phyloP scores from a whole-genome alignment of 2,113 vertebrate species.

The Grammomys surdaster region DNA sequence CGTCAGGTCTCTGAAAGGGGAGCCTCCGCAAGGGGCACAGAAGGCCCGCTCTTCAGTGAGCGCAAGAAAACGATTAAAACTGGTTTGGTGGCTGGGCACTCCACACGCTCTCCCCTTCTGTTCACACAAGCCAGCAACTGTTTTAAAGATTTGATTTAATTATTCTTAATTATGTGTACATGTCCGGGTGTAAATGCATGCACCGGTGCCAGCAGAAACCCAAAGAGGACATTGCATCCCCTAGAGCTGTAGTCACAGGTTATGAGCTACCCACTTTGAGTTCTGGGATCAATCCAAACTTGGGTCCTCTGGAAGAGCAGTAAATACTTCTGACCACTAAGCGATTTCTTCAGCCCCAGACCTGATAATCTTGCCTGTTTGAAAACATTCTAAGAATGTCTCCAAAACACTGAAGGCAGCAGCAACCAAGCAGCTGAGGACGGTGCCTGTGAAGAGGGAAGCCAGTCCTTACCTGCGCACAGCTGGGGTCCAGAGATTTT shows the following conservation, averaged over 20 bases:
- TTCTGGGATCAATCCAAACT: background rate
- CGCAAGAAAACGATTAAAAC: background rate
- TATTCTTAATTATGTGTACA: background rate
- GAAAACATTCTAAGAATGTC: background rate
- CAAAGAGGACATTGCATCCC: background rate
- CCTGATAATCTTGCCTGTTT: background rate
- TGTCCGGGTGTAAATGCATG: background rate
- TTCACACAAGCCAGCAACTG: background rate
- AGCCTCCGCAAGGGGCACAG: background rate
- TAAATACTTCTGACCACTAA: background rate
- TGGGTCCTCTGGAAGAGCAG: background rate
- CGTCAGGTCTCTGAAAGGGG: too few species aligned
- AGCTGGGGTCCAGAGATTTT: background rate
- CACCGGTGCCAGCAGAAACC: background rate
- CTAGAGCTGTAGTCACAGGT: background rate
- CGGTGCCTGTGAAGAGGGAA: background rate
- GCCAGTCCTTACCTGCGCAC: background rate
- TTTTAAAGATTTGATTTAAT: background rate
- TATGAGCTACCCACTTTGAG: background rate
- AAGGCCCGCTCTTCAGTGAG: background rate
- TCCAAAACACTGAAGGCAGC: background rate
- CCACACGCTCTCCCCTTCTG: background rate
- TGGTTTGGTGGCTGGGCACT: background rate
- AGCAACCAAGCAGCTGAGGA: too few species aligned
- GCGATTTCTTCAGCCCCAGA: background rate